Percentiles rank a stretch among this genome's conserved stretches.
Conservation (phyloP, 2,888 invertebrate species). For the Sarcophaga carnaria region DNA sequence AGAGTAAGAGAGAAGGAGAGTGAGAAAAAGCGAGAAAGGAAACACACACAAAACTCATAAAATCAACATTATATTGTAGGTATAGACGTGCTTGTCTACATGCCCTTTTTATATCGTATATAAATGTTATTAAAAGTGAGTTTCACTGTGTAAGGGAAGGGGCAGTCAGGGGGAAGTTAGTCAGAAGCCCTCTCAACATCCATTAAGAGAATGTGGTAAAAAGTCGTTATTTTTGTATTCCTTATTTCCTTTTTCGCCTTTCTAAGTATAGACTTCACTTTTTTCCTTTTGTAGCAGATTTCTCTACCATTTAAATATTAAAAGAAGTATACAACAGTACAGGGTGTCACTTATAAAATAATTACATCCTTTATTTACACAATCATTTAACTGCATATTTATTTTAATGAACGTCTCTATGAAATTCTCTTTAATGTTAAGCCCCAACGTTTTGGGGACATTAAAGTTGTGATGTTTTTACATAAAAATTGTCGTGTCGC, state of each 20-base stretch:
- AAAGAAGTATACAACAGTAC: background rate
- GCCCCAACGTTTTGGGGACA: too few relatives aligned
- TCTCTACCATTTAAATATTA: constrained; percentile 55
- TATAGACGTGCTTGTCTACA: background rate
- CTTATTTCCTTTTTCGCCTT: background rate
- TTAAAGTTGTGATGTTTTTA: too few relatives aligned
- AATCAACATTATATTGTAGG: constrained; percentile 52
- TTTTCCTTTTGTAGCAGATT: constrained; percentile 63
- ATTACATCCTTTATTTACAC: too few relatives aligned
- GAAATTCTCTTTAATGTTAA: too few relatives aligned
- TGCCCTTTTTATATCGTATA: background rate
- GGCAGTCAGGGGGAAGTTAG: background rate
- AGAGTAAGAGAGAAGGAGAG: background rate
- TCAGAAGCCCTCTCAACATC: background rate
- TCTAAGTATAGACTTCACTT: background rate
- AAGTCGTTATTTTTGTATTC: constrained; percentile 56
- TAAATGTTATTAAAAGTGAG: background rate
- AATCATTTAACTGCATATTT: too few relatives aligned
- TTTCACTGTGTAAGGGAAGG: background rate
- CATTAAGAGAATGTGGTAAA: constrained; percentile 57
- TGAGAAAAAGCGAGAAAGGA: background rate
- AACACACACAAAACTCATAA: constrained; percentile 52
- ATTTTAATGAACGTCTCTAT: too few relatives aligned
- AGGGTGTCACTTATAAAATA: background rate
- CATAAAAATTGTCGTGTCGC: too few relatives aligned